Evolutionary conservation across 2,113 vertebrate genomes (phyloP).

Genomic region (Cricetomys ansorgei): DNA sequence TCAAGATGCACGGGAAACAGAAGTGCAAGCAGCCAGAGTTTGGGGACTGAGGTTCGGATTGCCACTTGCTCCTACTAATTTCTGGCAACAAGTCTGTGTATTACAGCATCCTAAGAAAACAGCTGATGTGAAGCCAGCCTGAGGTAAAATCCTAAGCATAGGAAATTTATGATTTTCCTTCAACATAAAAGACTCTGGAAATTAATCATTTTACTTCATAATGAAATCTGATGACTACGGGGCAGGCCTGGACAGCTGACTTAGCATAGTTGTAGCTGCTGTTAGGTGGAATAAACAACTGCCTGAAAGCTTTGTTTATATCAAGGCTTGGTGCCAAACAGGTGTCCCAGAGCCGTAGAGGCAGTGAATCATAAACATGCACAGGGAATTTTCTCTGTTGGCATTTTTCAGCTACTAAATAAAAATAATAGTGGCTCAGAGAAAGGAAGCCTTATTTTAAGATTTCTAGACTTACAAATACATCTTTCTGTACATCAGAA

Average conservation of each 20-base stretch:
- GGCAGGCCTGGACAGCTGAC: slow-evolving; percentile 55
- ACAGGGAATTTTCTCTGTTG: slow-evolving; percentile 8
- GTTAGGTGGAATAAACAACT: slow-evolving; percentile 59
- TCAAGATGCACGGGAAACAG: not conserved
- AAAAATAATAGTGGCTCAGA: slow-evolving; percentile 37
- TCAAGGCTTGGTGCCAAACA: slow-evolving; percentile 67
- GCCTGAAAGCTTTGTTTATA: slow-evolving; percentile 69
- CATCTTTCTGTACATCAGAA: not conserved
- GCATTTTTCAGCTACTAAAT: slow-evolving; percentile 51
- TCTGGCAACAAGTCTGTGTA: slow-evolving; percentile 28
- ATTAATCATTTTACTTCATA: slow-evolving; percentile 71
- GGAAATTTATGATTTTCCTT: slow-evolving; percentile 45
- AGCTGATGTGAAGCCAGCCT: slow-evolving; percentile 23
- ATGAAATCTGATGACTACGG: slow-evolving; percentile 57
- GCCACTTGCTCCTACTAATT: slow-evolving; percentile 45
- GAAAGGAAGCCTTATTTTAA: not conserved
- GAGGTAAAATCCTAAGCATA: slow-evolving; percentile 54
- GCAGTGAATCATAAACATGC: slow-evolving; percentile 66
- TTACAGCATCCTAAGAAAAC: slow-evolving; percentile 6
- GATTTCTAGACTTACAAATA: slow-evolving; percentile 50
- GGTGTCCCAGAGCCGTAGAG: slow-evolving; percentile 57
- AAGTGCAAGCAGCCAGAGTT: not conserved
- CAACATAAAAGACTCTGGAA: slow-evolving; percentile 37
- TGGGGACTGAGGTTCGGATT: slow-evolving; percentile 35
- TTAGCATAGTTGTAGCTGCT: slow-evolving; percentile 52